phyloP scores from a whole-genome alignment of 2,888 invertebrate species.

The Heliothis peltigera region DNA sequence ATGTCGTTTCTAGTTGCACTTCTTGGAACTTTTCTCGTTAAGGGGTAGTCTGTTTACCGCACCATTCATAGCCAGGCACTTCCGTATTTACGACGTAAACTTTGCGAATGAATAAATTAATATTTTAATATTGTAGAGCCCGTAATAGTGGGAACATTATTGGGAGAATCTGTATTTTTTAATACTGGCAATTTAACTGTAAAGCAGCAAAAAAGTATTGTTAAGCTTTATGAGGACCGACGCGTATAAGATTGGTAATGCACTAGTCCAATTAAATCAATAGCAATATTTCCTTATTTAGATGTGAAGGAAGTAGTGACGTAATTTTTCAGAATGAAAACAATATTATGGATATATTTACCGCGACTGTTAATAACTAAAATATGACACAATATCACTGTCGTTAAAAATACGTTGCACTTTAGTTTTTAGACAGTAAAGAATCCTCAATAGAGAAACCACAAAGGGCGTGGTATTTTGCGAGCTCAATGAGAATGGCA shows the following conservation, averaged over 20 bases:
- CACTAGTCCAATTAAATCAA: no score
- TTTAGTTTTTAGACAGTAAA: constrained; percentile 27
- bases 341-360: no score
- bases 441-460: constrained; percentile 55
- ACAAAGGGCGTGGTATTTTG: constrained; percentile 69
- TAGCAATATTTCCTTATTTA: no score
- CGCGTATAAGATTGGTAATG: neutral
- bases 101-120: constrained; percentile 63
- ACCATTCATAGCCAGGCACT: constrained; percentile 62
- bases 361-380: no score
- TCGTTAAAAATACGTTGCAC: no score
- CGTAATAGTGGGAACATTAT: constrained; percentile 6
- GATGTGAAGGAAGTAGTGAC: no score
- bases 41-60: constrained; percentile 65
- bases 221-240: neutral
- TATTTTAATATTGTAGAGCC: constrained; percentile 56
- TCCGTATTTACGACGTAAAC: constrained; percentile 57
- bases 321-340: neutral
- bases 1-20: constrained; percentile 44
- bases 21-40: constrained; percentile 79
- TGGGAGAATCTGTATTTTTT: constrained; percentile 9
- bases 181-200: constrained; percentile 2
- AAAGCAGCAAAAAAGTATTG: neutral
- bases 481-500: constrained; percentile 62
- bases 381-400: no score